Percentiles rank a stretch among this genome's conserved stretches.
Conservation (phyloP, 2,797 vertebrate species). For the Lutjanus campechanus region DNA sequence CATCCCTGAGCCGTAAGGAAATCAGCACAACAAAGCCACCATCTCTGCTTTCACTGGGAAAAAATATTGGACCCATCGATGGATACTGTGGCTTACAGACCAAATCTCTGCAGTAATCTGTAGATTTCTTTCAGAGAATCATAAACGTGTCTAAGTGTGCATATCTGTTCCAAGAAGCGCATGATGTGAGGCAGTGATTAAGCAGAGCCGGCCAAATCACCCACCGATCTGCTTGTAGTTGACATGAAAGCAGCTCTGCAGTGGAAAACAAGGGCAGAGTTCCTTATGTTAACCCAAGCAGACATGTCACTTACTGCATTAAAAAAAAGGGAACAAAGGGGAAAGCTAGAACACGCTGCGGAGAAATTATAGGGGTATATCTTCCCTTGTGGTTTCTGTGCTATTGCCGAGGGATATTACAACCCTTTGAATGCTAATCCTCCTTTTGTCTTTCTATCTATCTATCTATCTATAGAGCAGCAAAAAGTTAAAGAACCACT, state of each 20-base stretch:
- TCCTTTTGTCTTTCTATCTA: constrained; percentile 10
- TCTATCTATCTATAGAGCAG: constrained; percentile 1
- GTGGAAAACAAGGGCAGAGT: constrained; percentile 67
- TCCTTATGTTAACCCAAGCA: constrained; percentile 63
- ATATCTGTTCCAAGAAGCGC: constrained; percentile 59
- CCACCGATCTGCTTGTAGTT: constrained; percentile 60
- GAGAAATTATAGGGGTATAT: constrained; percentile 55
- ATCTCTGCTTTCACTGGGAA: constrained; percentile 20
- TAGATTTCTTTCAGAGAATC: constrained; percentile 46
- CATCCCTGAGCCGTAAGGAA: constrained; percentile 32
- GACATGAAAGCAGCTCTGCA: constrained; percentile 63
- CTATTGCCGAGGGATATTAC: constrained; percentile 46
- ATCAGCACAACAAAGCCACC: constrained; percentile 42
- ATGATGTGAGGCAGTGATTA: constrained; percentile 69
- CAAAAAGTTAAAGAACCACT: not conserved
- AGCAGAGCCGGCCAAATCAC: constrained; percentile 60
- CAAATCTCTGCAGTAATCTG: constrained; percentile 53
- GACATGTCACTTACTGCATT: constrained; percentile 64
- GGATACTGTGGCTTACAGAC: constrained; percentile 28
- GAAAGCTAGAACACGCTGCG: constrained; percentile 47
- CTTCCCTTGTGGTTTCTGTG: constrained; percentile 54
- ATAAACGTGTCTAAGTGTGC: constrained; percentile 55
- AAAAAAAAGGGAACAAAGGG: constrained; percentile 45
- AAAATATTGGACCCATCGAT: constrained; percentile 11
- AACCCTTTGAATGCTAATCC: constrained; percentile 28